Evolutionary conservation across 2,113 vertebrate genomes (phyloP).

Genomic region (Gymnobelideus leadbeateri): DNA sequence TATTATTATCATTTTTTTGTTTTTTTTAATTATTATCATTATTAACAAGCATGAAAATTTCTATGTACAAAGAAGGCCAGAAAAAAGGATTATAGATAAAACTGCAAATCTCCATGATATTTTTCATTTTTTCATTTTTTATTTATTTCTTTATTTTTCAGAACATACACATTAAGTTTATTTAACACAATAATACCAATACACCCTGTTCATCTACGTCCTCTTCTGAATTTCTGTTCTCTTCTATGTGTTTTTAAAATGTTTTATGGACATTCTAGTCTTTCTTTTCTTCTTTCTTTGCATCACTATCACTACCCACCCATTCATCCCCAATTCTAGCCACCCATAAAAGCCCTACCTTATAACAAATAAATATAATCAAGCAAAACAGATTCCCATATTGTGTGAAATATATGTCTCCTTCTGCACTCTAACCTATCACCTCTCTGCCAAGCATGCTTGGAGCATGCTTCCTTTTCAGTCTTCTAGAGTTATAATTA

Average conservation of each 20-base stretch:
- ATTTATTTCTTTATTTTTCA: not conserved
- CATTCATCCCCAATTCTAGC: not conserved
- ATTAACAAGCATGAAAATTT: not conserved
- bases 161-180: not conserved
- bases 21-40: not conserved
- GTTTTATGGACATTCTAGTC: not conserved
- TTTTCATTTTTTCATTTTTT: too few species aligned
- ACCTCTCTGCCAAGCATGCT: not conserved
- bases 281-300: not conserved
- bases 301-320: not conserved
- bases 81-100: not conserved
- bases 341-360: not conserved
- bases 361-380: not conserved
- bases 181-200: not conserved
- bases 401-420: not conserved
- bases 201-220: not conserved
- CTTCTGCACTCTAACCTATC: not conserved
- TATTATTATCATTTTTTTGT: not conserved
- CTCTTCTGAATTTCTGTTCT: not conserved
- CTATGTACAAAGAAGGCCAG: not conserved
- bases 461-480: not conserved
- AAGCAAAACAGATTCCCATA: not conserved
- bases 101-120: not conserved
- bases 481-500: not conserved
- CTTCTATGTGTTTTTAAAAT: not conserved